Percentiles rank a stretch among this genome's conserved stretches.
phyloP scores from a whole-genome alignment of 2,113 vertebrate species.

The Polyodon spathula region DNA sequence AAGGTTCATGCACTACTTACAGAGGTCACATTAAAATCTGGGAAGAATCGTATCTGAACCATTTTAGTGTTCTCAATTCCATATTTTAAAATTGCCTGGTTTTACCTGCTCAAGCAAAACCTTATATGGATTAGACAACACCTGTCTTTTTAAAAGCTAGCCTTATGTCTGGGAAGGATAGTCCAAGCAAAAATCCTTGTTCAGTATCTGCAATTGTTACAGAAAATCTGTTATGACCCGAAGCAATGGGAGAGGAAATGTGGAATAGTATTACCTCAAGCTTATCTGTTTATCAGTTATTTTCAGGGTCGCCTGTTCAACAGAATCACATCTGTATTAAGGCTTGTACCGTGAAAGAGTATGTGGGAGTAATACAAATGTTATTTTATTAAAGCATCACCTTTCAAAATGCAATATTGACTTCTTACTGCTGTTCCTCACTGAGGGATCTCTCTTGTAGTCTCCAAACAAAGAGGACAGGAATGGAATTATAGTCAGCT shows the following conservation, averaged over 20 bases:
- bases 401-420: slow-evolving; percentile 11
- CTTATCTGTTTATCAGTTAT: slow-evolving; percentile 17
- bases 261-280: slow-evolving; percentile 6
- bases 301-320: not conserved
- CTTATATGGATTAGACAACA: slow-evolving; percentile 12
- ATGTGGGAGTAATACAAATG: slow-evolving; percentile 4
- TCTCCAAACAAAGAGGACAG: slow-evolving; percentile 3
- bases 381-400: slow-evolving; percentile 13
- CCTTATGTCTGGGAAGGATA: slow-evolving; percentile 10
- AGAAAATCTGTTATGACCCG: slow-evolving; percentile 1
- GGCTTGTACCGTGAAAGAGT: not conserved
- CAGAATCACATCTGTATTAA: slow-evolving; percentile 1
- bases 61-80: no score
- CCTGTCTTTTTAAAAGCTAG: slow-evolving; percentile 7
- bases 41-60: no score
- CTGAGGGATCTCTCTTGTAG: not conserved
- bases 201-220: not conserved
- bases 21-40: no score
- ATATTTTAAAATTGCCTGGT: no score
- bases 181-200: slow-evolving; percentile 9
- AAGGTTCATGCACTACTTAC: no score
- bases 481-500: not conserved
- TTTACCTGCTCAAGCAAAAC: no score
- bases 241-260: slow-evolving; percentile 16
- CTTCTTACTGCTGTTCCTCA: not conserved